Conservation (phyloP, 2,797 vertebrate genomes). For the Micropoecilia bifurca region DNA sequence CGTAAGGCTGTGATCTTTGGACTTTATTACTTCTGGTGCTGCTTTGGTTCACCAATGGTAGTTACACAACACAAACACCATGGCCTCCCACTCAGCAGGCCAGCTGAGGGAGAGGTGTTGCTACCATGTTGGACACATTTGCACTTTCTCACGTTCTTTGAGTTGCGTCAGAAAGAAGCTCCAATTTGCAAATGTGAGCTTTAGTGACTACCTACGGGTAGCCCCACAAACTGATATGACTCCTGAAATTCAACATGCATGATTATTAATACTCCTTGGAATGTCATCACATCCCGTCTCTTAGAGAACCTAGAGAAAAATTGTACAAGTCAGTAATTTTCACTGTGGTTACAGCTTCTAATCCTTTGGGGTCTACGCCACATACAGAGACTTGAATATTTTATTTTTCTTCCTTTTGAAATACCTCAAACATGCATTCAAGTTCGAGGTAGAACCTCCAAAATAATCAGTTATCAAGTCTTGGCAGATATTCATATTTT, state of each 20-base stretch:
- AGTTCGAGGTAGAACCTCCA: background rate
- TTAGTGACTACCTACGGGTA: constrained; percentile 30
- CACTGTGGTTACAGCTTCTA: background rate
- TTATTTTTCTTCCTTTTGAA: background rate
- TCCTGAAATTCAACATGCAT: background rate
- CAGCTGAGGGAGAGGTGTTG: constrained; percentile 55
- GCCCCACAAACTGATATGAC: constrained; percentile 45
- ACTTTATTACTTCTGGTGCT: constrained; percentile 58
- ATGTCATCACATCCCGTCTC: background rate
- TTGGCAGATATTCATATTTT: background rate
- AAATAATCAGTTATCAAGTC: background rate
- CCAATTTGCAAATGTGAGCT: constrained; percentile 29
- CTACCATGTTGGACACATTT: constrained; percentile 69
- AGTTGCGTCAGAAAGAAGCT: constrained; percentile 57
- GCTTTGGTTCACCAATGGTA: constrained; percentile 56
- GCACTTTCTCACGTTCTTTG: constrained; percentile 63
- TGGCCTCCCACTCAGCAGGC: constrained; percentile 55
- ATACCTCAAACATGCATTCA: background rate
- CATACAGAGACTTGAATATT: background rate
- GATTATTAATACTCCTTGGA: background rate
- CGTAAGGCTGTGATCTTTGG: constrained; percentile 60
- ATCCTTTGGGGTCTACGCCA: background rate
- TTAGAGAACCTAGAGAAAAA: background rate
- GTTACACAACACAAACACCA: constrained; percentile 71
- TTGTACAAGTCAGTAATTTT: background rate